Evolutionary conservation across 2,113 vertebrate species (phyloP).

Genomic region (Carettochelys insculpta): DNA sequence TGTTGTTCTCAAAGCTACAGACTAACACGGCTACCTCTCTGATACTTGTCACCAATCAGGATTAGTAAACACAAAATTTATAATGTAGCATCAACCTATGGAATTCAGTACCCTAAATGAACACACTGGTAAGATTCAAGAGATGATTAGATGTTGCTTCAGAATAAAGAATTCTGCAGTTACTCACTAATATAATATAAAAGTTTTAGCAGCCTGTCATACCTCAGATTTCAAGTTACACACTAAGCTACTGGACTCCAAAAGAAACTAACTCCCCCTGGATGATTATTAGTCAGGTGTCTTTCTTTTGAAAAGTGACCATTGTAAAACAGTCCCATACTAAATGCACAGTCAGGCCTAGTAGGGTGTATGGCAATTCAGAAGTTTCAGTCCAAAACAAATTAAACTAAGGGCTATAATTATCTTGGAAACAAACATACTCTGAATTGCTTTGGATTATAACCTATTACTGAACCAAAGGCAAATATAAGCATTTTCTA

Average conservation of each 20-base stretch:
- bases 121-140: not conserved
- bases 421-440: not conserved
- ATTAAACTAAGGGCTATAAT: not conserved
- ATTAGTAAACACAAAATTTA: not conserved
- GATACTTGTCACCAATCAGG: too few relatives aligned
- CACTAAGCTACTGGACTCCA: not conserved
- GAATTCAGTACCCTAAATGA: not conserved
- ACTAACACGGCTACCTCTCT: too few relatives aligned
- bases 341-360: not conserved
- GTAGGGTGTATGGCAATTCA: not conserved
- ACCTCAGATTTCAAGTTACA: not conserved
- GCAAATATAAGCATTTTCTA: not conserved
- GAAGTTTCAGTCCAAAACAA: not conserved
- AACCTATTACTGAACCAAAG: not conserved
- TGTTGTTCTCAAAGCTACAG: too few relatives aligned
- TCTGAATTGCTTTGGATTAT: not conserved
- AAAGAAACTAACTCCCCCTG: not conserved
- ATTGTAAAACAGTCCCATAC: not conserved
- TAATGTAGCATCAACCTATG: not conserved
- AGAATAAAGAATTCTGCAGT: not conserved
- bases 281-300: rapidly evolving
- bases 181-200: not conserved
- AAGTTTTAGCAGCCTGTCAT: not conserved
- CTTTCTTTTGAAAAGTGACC: not conserved
- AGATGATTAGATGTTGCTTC: not conserved